Conservation (phyloP, 1,140 invertebrate genomes). For the Drosophila persimilis region DNA sequence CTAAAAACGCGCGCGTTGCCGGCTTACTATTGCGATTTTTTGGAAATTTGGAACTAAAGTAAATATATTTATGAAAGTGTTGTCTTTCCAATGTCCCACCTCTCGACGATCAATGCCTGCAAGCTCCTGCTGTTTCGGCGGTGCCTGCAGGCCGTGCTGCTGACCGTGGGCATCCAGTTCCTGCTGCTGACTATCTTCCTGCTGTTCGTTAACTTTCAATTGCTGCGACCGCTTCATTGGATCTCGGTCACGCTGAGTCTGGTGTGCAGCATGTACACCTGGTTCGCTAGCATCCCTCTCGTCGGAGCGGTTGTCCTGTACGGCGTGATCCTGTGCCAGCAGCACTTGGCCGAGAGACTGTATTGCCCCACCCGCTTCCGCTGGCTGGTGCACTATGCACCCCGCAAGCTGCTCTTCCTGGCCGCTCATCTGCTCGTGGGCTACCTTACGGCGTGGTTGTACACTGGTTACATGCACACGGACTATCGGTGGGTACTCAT, state of each 20-base stretch:
- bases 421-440: conserved; percentile 85
- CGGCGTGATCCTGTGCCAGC: conserved; percentile 86
- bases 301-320: conserved; percentile 84
- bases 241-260: conserved; percentile 83
- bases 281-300: conserved; percentile 85
- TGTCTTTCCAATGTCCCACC: too few species aligned
- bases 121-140: conserved; percentile 53
- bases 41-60: too few species aligned
- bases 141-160: conserved; percentile 53
- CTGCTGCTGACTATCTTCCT: conserved; percentile 84
- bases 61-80: too few species aligned
- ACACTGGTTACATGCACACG: conserved; percentile 84
- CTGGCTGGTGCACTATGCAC: conserved; percentile 70
- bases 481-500: conserved; percentile 79
- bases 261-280: conserved; percentile 84
- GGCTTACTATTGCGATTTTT: too few species aligned
- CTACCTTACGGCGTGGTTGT: conserved; percentile 85
- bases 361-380: conserved; percentile 85
- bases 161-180: conserved; percentile 68
- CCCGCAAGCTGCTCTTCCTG: conserved; percentile 76
- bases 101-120: conserved; percentile 28
- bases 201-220: conserved; percentile 84
- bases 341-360: conserved; percentile 83
- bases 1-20: too few species aligned
- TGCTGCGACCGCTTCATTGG: conserved; percentile 84